Evolutionary conservation across 2,113 vertebrate species (phyloP), one percentile per base, ranked within the genome.

Genomic region (Sorex araneus): DNA sequence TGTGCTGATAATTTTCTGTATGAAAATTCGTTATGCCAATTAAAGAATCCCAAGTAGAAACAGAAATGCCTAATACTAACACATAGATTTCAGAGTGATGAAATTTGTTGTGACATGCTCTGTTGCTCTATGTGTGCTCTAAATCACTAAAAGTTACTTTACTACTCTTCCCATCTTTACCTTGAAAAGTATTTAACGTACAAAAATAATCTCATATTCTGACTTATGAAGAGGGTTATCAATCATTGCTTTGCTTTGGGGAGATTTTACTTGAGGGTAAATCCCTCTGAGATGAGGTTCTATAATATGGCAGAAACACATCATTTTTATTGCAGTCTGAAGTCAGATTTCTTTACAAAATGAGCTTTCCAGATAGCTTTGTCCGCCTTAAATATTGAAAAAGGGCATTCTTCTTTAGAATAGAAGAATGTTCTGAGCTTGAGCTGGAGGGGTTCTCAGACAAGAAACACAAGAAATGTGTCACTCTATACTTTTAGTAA

Each of bases 221-320:
- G 19, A 54, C n/a, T 87, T 45, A 50, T 40, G 60, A 82, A 57
- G 9, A 15, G 9, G 27, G 10, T 57, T 57, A 77, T 47, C 34
- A 84, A 47, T 89, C 47, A 66, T 23, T 73, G 28, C 8, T 92
- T 79, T 84, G 23, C 54, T 36, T 25, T 79, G 50, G 16, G 21
- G 23, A 81, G 8, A 77, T 92, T 92, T n/a, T 43, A 21, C 87
- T 34, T 83, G 73, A 73, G 69, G 54, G 9, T 89, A 54, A 93
- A 81, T 84, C 83, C 19, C n/a, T 84, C 45, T 78, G 47, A 75
- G 82, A 75, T 57, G n/a, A 4, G 64, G 13, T 4, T 80, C 0
- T 50, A 1, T 54, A 54, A 63, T 70, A 63, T 2, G 64, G 43
- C 16, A 79, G 70, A 92, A 67, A 67, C 28, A 36, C n/a, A 54